Base-by-base conservation (phyloP, 2,797 vertebrate genomes). In the Helostoma temminkii region DNA sequence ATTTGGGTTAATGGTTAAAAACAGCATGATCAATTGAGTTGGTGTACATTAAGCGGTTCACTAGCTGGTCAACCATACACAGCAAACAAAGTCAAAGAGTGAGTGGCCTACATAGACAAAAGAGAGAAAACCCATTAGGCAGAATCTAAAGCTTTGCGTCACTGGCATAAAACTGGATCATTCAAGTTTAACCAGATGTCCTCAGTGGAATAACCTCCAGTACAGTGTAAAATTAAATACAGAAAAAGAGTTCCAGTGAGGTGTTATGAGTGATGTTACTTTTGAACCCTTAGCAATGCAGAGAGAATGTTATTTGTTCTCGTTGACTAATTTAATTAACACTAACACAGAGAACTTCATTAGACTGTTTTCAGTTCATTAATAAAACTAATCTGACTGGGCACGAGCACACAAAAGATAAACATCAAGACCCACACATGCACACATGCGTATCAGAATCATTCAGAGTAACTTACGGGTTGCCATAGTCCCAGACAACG, bases 401-500 rank as follows among this genome's bases (percentile, higher is more conserved):
- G 77, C 76, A 80, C 9, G n/a, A 59, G 56, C 59, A 56, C 53
- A 50, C 64, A 60, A 32, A 10, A 68, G 60, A 87, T 76, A 74
- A 57, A 77, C 76, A 84, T 76, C 30, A 26, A 53, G 34, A 0
- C 57, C 0, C 28, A 69, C 52, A 56, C 30, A 68, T 43, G 43
- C 32, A 76, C 56, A 56, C n/a, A 18, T 16, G 28, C 55, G 69
- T 45, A 68, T 56, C 43, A 66, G 26, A 83, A 76, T 76, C 26
- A 76, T 77, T 83, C n/a, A 78, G 64, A 70, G 56, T 70, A 88
- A 98, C 97, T 97, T 94, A 98, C 97, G 82, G 92, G 94, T 94
- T 96, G 52, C 94, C 92, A 86, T 96, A 96, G 92, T 98, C 96
- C 98, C 97, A 98, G 88, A 96, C 95, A 83, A 96, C 95, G 4